These are phyloP conservation scores for Drosophila kepulauana DNA, from an alignment of 1,140 invertebrate species.

Conservation along the genomic window DNA sequence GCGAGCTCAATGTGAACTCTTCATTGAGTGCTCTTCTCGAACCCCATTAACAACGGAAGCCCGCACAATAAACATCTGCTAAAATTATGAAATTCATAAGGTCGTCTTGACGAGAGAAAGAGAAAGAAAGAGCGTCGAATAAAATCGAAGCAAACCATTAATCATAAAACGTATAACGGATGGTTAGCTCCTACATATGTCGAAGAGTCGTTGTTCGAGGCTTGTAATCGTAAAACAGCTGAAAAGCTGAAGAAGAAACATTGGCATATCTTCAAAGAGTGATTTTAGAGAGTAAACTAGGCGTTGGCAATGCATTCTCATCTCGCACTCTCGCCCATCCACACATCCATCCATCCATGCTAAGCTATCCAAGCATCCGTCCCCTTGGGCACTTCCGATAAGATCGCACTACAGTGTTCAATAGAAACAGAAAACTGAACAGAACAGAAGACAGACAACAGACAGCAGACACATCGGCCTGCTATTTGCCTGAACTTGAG, in stretches of 20 bases:
- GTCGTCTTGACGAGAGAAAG: constrained; percentile 24
- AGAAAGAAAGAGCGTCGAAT: not conserved
- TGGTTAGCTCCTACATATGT: constrained; percentile 14
- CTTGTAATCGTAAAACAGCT: constrained; percentile 16
- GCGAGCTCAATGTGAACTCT: constrained; percentile 17
- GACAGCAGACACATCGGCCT: constrained; percentile 20
- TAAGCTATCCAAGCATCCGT: constrained; percentile 26
- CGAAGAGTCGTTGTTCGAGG: constrained; percentile 9
- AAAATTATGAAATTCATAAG: constrained; percentile 51
- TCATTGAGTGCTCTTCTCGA: constrained; percentile 24
- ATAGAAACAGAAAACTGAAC: constrained; percentile 55
- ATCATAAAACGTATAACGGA: constrained; percentile 42
- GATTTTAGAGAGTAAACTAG: constrained; percentile 13
- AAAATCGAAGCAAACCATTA: constrained; percentile 25
- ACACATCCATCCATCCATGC: constrained; percentile 3
- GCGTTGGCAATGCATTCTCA: constrained; percentile 29
- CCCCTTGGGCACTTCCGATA: constrained; percentile 71
- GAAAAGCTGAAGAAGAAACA: not conserved
- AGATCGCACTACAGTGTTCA: constrained; percentile 66
- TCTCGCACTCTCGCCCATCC: constrained; percentile 8
- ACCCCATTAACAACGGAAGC: constrained; percentile 35
- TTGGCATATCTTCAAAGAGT: constrained; percentile 17
- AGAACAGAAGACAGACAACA: constrained; percentile 15
- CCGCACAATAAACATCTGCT: constrained; percentile 34
- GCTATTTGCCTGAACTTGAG: constrained; percentile 33